A percentile compares a stretch with the other conserved stretches of the same genome.
phyloP scores from a whole-genome alignment of 2,888 invertebrate genomes.

The Dasypogon diadema region DNA sequence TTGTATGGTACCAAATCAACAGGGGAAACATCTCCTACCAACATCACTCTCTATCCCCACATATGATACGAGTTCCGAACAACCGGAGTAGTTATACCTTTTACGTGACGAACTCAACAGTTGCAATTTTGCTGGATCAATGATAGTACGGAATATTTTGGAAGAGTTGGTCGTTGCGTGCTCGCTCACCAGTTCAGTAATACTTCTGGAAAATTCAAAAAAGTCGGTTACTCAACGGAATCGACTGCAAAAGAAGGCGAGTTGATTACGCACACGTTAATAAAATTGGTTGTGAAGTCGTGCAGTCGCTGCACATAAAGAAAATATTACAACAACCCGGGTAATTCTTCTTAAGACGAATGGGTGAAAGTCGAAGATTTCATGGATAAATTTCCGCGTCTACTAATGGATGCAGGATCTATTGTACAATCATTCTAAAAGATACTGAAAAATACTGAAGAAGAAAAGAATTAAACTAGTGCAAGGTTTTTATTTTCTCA shows the following conservation, averaged over 20 bases:
- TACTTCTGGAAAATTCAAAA: conserved; percentile 21
- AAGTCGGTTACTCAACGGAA: conserved; percentile 38
- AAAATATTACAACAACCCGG: background rate
- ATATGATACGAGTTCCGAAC: background rate
- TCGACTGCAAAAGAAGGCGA: conserved; percentile 11
- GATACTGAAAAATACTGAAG: too few relatives aligned
- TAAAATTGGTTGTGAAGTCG: background rate
- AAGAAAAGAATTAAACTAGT: too few relatives aligned
- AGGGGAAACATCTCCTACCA: background rate
- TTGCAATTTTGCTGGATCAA: background rate
- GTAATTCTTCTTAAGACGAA: background rate
- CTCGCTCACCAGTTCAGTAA: too few relatives aligned
- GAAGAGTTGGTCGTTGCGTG: too few relatives aligned
- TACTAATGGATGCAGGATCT: background rate
- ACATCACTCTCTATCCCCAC: background rate
- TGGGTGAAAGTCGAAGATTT: conserved; percentile 23
- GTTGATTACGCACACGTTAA: conserved; percentile 5
- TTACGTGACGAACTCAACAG: background rate
- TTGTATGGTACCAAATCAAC: too few relatives aligned
- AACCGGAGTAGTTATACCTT: background rate
- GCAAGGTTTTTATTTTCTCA: too few relatives aligned
- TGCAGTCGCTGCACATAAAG: background rate
- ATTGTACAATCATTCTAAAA: too few relatives aligned
- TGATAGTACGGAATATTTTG: conserved; percentile 2
- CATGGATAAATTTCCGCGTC: background rate